Evolutionary conservation across 1,140 invertebrate genomes (phyloP).

Genomic region (Megalonaias nervosa): DNA sequence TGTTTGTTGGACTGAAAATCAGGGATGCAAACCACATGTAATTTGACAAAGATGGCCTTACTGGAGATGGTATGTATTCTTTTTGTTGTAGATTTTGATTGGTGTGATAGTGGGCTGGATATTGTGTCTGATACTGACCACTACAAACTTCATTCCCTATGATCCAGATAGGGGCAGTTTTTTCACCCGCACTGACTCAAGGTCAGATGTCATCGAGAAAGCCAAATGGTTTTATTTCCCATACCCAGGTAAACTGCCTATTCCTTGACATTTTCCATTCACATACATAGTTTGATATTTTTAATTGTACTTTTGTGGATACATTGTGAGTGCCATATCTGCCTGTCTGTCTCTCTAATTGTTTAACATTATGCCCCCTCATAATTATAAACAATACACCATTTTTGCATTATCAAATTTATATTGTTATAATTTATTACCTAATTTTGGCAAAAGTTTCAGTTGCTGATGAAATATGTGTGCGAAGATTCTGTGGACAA

Average conservation of each 20-base stretch:
- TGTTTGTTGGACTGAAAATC: too few relatives aligned
- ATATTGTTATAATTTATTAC: background rate
- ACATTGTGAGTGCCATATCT: too few relatives aligned
- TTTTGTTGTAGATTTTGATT: constrained; percentile 78
- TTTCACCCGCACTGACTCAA: constrained; percentile 81
- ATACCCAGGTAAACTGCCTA: constrained; percentile 79
- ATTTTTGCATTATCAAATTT: background rate
- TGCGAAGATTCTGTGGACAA: too few relatives aligned
- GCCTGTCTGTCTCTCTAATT: background rate
- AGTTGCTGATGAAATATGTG: too few relatives aligned
- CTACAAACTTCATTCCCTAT: constrained; percentile 76
- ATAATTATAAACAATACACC: background rate
- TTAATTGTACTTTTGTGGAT: background rate
- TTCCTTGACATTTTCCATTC: too few relatives aligned
- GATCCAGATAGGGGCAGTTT: constrained; percentile 59
- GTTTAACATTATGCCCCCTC: too few relatives aligned
- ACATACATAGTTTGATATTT: background rate
- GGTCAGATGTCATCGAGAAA: constrained; percentile 80
- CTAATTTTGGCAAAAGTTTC: background rate
- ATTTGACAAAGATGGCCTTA: too few relatives aligned
- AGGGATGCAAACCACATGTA: too few relatives aligned
- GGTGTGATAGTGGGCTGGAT: constrained; percentile 87
- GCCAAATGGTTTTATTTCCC: constrained; percentile 87
- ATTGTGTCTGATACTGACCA: constrained; percentile 83
- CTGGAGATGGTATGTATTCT: background rate